Base-by-base conservation (phyloP, 2,888 invertebrate species). In the Acanthosoma haemorrhoidale region DNA sequence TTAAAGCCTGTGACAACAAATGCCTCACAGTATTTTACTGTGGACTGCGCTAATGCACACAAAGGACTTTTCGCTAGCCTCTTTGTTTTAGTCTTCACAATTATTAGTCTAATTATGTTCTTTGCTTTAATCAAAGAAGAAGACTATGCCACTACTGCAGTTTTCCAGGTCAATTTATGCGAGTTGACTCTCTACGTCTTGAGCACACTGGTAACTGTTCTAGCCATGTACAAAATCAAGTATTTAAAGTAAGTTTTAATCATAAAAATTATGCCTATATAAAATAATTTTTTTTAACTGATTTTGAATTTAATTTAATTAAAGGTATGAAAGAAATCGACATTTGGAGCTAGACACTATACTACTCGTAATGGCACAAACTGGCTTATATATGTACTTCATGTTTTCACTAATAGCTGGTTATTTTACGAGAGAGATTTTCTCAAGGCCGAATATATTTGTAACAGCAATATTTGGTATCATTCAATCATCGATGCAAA, bases 71-170 rank as follows among this genome's bases (percentile, higher is more conserved):
- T 85, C 75, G 80, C 82, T 32, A 84, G 92, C 4, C 88, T 91
- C 73, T 80, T 92, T 9, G 82, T 92, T 41, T 87, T 93, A 68
- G 92, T 94, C 0, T 83, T 91, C 70, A 90, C 90, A 9, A 92
- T 93, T 63, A 91, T 94, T 77, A 89, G 90, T 13, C 85, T 94
- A 72, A 93, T 95, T 68, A 88, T 94, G 84, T 94, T 94, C 81
- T 94, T 94, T 79, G 94, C 94, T 1, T 81, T 95, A 60, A 88
- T 88, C 5, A 69, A 85, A 84, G 70, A 85, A 84, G 75, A 84
- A 85, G 0, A 81, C 83, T 4, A 87, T 86, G 85, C 64, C 77
- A 85, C 77, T 2, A 82, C 87, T 36, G 89, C 90, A 4, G 86
- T 90, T 72, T 84, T 89, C 68, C 87, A 90, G 80, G 89, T 90